Evolutionary conservation across 2,113 vertebrate species (phyloP).

Genomic region (Platichthys stellatus): DNA sequence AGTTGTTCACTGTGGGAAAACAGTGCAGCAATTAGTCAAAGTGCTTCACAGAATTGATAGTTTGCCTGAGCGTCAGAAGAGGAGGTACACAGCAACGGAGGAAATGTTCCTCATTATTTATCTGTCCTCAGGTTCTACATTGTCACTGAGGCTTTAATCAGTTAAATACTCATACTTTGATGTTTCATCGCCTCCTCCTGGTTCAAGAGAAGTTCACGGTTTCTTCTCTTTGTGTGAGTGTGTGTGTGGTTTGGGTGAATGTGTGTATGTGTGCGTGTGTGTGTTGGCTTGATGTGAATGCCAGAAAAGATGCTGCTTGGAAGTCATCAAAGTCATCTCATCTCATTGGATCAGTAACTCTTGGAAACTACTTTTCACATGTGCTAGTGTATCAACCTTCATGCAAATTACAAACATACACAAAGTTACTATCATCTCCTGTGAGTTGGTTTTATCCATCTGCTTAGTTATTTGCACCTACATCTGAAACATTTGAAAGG

Average conservation of each 20-base stretch:
- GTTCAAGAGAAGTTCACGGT: slow-evolving; percentile 26
- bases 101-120: slow-evolving; percentile 26
- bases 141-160: slow-evolving; percentile 35
- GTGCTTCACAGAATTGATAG: slow-evolving; percentile 21
- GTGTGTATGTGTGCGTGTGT: neutral
- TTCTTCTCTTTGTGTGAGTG: neutral
- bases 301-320: too few species aligned
- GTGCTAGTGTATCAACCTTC: too few species aligned
- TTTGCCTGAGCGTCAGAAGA: slow-evolving; percentile 26
- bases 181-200: slow-evolving; percentile 1
- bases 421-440: too few species aligned
- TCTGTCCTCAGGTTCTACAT: slow-evolving; percentile 25
- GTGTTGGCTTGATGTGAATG: too few species aligned
- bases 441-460: too few species aligned
- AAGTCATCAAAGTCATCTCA: too few species aligned
- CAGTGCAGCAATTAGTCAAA: slow-evolving; percentile 21
- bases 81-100: slow-evolving; percentile 1
- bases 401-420: too few species aligned
- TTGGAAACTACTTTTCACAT: too few species aligned
- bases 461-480: too few species aligned
- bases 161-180: slow-evolving; percentile 41
- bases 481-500: too few species aligned
- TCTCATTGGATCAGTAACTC: too few species aligned
- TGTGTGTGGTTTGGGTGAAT: neutral
- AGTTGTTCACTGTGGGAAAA: neutral